Base-by-base conservation (phyloP, 92 coral and sea anemone genomes). In the Diadumene lineata region DNA sequence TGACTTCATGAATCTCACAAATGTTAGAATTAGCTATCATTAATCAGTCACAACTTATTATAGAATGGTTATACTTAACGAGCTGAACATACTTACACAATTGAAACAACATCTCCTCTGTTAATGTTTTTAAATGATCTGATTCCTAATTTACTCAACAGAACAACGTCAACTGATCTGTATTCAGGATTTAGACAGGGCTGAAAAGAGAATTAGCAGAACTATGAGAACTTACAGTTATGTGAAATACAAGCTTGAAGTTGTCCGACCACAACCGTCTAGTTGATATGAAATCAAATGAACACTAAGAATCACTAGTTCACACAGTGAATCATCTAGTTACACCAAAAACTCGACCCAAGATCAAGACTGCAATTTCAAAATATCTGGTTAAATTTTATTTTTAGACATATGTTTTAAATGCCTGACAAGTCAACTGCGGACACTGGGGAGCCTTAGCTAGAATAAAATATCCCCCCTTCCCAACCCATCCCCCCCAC, bases 21-120 rank as follows among this genome's bases (percentile, higher is more conserved):
- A 53, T 21, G 10, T 53, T 2, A 9, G n/a, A 4, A 38, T 38
- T 4, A 6, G 7, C 48, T 4, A 4, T 4, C 48, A 4, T 38
- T 38, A 6, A 38, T 38, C 13, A 38, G 6, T 4, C 13, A 6
- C 13, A 38, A 6, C 13, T 7, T 53, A 53, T 53, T 7, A 2
- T 16, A 8, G 7, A 7, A 53, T 2, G 4, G 25, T 16, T 68
- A 2, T 48, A 24, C 48, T 48, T 1, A 30, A 2, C 48, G 6
- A 38, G 48, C n/a, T n/a, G 28, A 21, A 34, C 19, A 33, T 28
- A 83, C 98, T 86, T 75, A 94, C 98, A 89, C 75, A 23, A 94
- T 80, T 15, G 98, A 92, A 1, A 94, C 98, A 38, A 94, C 81
- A 50, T 94, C 96, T 56, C 98, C 98, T 89, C 93, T 84, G 80